Evolutionary conservation across 2,113 vertebrate genomes (phyloP).

Genomic region (Leucopsar rothschildi): DNA sequence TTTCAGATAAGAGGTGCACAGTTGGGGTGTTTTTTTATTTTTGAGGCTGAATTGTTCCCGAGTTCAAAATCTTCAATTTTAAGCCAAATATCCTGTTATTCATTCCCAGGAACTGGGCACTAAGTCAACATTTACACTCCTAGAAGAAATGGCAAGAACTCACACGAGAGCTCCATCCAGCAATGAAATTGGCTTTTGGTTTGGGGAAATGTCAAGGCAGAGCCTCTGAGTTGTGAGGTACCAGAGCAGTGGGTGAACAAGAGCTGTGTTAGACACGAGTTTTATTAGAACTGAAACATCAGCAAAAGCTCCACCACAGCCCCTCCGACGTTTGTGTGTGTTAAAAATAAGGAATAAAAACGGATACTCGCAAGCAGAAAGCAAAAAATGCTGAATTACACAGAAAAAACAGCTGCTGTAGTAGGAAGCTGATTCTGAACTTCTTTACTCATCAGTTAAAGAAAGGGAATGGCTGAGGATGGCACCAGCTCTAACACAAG

Average conservation of each 20-base stretch:
- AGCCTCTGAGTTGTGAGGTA: neutral
- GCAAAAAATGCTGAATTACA: slow-evolving; percentile 23
- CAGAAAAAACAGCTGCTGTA: slow-evolving; percentile 46
- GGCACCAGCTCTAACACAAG: neutral
- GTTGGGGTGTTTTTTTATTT: neutral
- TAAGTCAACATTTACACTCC: neutral
- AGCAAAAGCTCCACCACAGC: neutral
- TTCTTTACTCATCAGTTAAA: slow-evolving; percentile 30
- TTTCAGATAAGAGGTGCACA: neutral
- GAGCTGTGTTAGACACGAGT: neutral
- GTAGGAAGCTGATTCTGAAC: slow-evolving; percentile 36
- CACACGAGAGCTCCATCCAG: neutral
- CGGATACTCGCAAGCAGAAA: neutral
- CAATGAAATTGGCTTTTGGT: neutral
- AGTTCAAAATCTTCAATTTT: neutral
- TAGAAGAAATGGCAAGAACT: neutral
- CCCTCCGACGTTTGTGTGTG: neutral
- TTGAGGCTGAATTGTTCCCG: neutral
- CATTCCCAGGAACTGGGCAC: neutral
- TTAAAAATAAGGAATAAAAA: slow-evolving; percentile 36
- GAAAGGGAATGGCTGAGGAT: neutral
- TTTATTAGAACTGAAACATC: neutral
- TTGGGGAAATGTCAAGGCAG: neutral
- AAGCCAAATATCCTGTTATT: slow-evolving; percentile 35
- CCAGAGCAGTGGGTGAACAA: neutral